Conservation (phyloP, 30 jellyfish, hydroid and myxozoan species). For the Cassiopea xamachana region DNA sequence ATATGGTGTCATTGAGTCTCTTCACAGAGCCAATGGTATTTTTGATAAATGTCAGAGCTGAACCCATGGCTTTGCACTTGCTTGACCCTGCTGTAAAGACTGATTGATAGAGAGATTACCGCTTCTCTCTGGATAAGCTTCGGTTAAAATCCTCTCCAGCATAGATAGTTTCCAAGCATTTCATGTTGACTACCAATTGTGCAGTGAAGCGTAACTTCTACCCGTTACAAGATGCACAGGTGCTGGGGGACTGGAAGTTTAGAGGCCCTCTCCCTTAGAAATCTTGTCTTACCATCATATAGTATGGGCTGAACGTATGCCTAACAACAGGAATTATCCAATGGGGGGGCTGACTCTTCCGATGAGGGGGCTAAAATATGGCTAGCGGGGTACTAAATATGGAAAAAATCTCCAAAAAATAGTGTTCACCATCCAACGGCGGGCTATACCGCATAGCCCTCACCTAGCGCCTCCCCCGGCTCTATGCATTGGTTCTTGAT, state of each 20-base stretch:
- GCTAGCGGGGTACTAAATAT: too few species aligned
- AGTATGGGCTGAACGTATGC: background rate
- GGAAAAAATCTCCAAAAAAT: too few species aligned
- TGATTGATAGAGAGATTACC: background rate
- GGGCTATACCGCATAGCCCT: too few species aligned
- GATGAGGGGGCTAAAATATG: too few species aligned
- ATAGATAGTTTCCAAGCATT: background rate
- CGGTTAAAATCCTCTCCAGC: too few species aligned
- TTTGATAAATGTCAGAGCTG: conserved; percentile 27
- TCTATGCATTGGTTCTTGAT: too few species aligned
- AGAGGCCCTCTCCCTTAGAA: background rate
- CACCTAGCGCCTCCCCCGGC: too few species aligned
- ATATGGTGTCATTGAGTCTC: conserved; percentile 21
- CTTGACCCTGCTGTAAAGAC: too few species aligned
- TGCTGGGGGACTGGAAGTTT: background rate
- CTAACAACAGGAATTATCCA: too few species aligned
- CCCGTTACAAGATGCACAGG: background rate
- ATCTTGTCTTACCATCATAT: background rate
- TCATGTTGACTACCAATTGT: conserved; percentile 47
- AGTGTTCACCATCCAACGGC: too few species aligned
- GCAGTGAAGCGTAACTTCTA: conserved; percentile 52
- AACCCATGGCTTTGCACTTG: conserved; percentile 17
- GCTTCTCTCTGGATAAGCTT: background rate
- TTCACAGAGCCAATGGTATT: conserved; percentile 20
- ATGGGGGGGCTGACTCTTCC: too few species aligned